Percentiles rank a stretch among this genome's conserved stretches.
Conservation (phyloP, 2,888 invertebrate genomes). For the Horisme vitalbata region DNA sequence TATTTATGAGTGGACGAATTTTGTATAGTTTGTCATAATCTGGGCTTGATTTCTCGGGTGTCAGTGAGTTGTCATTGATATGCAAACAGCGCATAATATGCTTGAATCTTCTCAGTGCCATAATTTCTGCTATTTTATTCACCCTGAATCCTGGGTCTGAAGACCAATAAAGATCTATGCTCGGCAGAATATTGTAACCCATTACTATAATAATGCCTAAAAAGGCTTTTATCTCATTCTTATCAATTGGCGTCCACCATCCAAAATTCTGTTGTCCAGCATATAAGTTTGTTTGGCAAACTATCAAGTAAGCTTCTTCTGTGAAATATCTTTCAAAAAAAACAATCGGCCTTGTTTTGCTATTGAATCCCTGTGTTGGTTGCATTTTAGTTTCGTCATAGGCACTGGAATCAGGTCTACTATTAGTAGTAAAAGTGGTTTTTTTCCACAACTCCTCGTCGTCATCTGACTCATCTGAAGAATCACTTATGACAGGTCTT, state of each 20-base stretch:
- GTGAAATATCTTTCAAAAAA: conserved; percentile 24
- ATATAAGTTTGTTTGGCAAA: conserved; percentile 15
- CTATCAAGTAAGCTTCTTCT: conserved; percentile 16
- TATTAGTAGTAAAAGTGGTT: conserved; percentile 4
- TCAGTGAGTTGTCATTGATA: conserved; percentile 12
- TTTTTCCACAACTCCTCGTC: conserved; percentile 15
- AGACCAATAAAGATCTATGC: conserved; percentile 35
- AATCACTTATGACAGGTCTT: conserved; percentile 13
- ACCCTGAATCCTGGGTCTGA: conserved; percentile 30
- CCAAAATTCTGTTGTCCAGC: neutral
- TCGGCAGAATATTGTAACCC: conserved; percentile 30
- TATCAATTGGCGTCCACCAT: conserved; percentile 6
- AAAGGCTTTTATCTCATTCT: conserved; percentile 31
- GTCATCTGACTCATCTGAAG: conserved; percentile 13
- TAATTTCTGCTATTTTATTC: conserved; percentile 28
- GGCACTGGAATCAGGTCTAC: neutral
- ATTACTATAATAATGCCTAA: conserved; percentile 35
- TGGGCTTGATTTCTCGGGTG: neutral
- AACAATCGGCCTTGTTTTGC: conserved; percentile 19
- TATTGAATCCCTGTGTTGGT: conserved; percentile 17
- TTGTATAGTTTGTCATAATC: conserved; percentile 11
- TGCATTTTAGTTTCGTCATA: conserved; percentile 15
- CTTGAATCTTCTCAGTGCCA: conserved; percentile 33
- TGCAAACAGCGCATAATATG: conserved; percentile 20
- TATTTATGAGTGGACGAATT: conserved; percentile 5